phyloP scores from a whole-genome alignment of 2,888 invertebrate genomes.

The Drosophila fungiperda region DNA sequence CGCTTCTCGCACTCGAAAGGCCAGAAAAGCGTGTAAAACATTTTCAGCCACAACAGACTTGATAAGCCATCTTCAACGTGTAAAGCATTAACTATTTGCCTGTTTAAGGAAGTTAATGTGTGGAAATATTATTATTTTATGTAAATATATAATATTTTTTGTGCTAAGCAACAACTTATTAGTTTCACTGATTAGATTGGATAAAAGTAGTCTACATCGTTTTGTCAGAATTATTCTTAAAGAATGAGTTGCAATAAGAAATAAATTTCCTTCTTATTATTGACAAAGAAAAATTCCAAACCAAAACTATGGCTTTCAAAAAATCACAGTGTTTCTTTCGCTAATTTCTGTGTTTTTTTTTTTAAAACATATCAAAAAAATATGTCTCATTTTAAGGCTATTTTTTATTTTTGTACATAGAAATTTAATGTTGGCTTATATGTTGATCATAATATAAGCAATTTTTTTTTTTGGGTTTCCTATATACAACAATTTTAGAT shows the following conservation, averaged over 20 bases:
- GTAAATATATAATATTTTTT: no score
- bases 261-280: not conserved
- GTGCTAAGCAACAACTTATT: not conserved
- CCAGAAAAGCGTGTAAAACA: conserved; percentile 23
- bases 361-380: not conserved
- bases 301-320: not conserved
- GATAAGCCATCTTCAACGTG: conserved; percentile 13
- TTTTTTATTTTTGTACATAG: not conserved
- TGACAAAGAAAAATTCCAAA: not conserved
- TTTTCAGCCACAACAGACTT: conserved; percentile 20
- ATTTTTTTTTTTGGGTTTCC: not conserved
- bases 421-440: not conserved
- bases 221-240: not conserved
- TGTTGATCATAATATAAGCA: not conserved
- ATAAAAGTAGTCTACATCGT: not conserved
- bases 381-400: not conserved
- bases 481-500: not conserved
- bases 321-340: not conserved
- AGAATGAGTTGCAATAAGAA: not conserved
- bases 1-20: conserved; percentile 2
- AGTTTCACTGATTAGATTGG: not conserved
- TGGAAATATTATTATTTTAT: not conserved
- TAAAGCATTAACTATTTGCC: not conserved
- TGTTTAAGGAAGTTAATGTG: not conserved
- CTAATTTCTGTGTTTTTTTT: not conserved